Evolutionary conservation across 2,113 vertebrate genomes (phyloP), one percentile per base, ranked within the genome.

Genomic region (Zootoca vivipara): DNA sequence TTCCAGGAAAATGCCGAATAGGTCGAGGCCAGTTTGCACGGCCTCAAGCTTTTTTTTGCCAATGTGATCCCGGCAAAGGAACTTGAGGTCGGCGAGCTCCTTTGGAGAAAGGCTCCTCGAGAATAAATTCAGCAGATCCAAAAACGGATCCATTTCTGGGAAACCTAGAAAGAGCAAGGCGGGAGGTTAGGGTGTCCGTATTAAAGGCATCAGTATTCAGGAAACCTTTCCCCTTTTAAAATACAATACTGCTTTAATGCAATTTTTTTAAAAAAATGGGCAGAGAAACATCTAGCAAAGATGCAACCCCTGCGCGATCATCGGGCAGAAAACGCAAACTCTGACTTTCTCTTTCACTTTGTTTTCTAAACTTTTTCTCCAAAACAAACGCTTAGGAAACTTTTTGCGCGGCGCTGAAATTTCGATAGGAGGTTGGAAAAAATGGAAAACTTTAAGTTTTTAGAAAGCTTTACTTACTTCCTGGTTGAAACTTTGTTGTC

Each of bases 1-100:
- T 92, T 98, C 96, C 0, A 87, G 79, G 8, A 98, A 92, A 2
- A 85, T 2, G 28, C 0, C 28, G 80, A 98, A 98, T 3, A 98
- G 95, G 0, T 94, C 88, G 0, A 0, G 0, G 0, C 94, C 97
- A 0, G 0, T 94, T 0, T 0, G 10, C 3, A 97, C 89, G 0
- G 0, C 2, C 38, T 97, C 96, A 0, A 88, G 67, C 18, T 86
- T 94, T 40, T 90, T 88, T 69, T 97, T 98, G 2, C 82, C n/a
- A 16, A 98, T 93, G 0, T 42, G 15, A 0, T 3, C 7, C 1
- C 0, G 0, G 83, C 96, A 96, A 12, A 98, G 85, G 78, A 96
- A 98, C 93, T 97, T 98, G 0, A 98, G 5, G 0, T 6, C 0
- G 0, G 2, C 0, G 26, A 98, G 70, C 10, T 98, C 88, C 0